phyloP scores from a whole-genome alignment of 2,797 vertebrate genomes.

The Rhodeus uyekii region DNA sequence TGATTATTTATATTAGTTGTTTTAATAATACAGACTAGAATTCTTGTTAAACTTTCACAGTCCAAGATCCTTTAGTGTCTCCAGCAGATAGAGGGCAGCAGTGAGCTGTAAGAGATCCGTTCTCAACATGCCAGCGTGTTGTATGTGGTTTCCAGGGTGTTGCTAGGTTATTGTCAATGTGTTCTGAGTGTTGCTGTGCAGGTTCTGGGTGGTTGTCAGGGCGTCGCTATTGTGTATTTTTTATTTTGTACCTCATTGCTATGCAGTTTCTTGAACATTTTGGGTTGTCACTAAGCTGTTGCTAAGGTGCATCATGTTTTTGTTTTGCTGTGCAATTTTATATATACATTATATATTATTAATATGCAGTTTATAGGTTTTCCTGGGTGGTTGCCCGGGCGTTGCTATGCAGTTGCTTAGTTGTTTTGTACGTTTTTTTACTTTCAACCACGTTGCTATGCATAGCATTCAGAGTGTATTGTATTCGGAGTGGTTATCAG shows the following conservation, averaged over 20 bases:
- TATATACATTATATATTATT: neutral
- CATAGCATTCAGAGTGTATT: neutral
- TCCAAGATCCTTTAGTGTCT: neutral
- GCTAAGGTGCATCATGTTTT: neutral
- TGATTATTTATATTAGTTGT: neutral
- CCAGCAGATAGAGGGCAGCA: slow-evolving; percentile 66
- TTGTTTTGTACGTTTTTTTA: neutral
- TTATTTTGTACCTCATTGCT: neutral
- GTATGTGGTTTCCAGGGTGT: neutral
- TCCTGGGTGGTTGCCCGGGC: neutral
- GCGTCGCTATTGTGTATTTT: neutral
- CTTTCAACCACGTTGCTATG: neutral
- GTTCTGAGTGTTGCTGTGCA: no score
- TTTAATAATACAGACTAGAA: neutral
- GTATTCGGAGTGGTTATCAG: neutral
- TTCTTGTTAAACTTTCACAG: neutral
- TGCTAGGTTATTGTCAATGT: no score
- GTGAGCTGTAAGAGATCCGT: slow-evolving; percentile 41
- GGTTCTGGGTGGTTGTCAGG: neutral
- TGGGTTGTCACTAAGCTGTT: neutral
- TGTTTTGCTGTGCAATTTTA: neutral
- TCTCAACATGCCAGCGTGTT: neutral
- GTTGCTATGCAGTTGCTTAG: neutral
- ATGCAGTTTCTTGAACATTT: neutral
- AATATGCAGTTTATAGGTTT: neutral